phyloP scores from a whole-genome alignment of 2,797 vertebrate genomes.

The Nannoperca obscura region DNA sequence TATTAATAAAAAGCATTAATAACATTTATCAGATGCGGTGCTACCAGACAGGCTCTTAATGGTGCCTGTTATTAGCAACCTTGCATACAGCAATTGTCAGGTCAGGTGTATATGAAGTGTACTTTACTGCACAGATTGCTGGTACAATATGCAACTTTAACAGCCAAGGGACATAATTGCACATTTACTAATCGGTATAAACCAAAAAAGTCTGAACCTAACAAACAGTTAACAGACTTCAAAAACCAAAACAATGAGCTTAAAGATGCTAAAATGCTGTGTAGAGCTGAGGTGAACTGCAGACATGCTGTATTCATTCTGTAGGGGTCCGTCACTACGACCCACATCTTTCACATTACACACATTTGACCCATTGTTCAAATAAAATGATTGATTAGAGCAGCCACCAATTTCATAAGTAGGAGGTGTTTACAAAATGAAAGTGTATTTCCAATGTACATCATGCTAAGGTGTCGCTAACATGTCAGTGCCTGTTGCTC shows the following conservation, averaged over 20 bases:
- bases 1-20: too few relatives aligned
- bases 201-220: background rate
- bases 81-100: too few relatives aligned
- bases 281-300: background rate
- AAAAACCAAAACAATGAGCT: background rate
- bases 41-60: too few relatives aligned
- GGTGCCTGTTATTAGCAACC: too few relatives aligned
- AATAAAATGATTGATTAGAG: background rate
- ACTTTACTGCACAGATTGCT: too few relatives aligned
- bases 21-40: too few relatives aligned
- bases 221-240: background rate
- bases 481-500: background rate
- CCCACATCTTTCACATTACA: background rate
- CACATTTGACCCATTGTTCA: background rate
- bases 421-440: background rate
- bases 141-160: too few relatives aligned
- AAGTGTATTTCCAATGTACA: conserved; percentile 11
- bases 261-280: background rate
- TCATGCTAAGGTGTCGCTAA: background rate
- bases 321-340: background rate
- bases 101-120: too few relatives aligned
- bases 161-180: too few relatives aligned
- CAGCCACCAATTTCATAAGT: background rate
- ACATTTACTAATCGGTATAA: too few relatives aligned
- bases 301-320: background rate